Percentiles rank a stretch among this genome's conserved stretches.
phyloP scores from a whole-genome alignment of 2,888 invertebrate genomes.

The Augiades crinisus region DNA sequence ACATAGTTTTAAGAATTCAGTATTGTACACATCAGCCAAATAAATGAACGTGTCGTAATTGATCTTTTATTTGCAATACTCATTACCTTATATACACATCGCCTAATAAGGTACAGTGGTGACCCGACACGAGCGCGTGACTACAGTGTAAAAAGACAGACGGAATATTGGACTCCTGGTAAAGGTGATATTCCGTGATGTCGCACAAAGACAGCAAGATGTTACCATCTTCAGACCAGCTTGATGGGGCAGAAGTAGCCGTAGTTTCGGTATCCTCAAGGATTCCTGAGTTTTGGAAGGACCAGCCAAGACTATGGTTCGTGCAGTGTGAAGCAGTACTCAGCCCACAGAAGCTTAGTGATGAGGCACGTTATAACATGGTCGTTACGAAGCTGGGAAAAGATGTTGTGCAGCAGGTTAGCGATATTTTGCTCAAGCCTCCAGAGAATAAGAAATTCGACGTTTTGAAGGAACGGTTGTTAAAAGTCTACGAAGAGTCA shows the following conservation, averaged over 20 bases:
- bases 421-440: slow-evolving; percentile 26
- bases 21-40: background rate
- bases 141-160: no score
- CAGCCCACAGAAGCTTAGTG: slow-evolving; percentile 24
- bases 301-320: slow-evolving; percentile 30
- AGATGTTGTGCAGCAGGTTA: slow-evolving; percentile 25
- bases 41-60: background rate
- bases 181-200: no score
- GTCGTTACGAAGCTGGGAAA: slow-evolving; percentile 26
- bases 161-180: no score
- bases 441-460: slow-evolving; percentile 20
- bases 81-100: no score
- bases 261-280: background rate
- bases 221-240: background rate
- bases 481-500: slow-evolving; percentile 13
- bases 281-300: slow-evolving; percentile 24
- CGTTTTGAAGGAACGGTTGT: slow-evolving; percentile 17
- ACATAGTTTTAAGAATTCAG: background rate
- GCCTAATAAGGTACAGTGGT: no score
- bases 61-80: no score
- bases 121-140: no score
- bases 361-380: slow-evolving; percentile 24
- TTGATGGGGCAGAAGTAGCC: background rate
- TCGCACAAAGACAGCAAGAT: no score
- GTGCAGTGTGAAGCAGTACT: slow-evolving; percentile 23